Evolutionary conservation across 1,140 invertebrate genomes (phyloP), one percentile per base, ranked within the genome.

Genomic region (Ceratina calcarata): DNA sequence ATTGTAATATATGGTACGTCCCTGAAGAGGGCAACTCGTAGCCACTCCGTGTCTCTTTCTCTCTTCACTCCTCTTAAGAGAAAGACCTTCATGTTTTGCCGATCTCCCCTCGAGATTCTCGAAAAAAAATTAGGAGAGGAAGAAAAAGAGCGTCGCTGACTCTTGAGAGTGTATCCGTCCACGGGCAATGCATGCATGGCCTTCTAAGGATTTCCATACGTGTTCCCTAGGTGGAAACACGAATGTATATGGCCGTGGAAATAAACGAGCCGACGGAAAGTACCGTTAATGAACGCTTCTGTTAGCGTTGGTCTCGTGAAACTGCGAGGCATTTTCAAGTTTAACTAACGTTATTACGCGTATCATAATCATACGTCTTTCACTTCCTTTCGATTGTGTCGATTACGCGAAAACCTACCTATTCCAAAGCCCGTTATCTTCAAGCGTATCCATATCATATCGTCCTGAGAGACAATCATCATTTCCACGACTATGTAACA

Each of bases 51-150:
- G 12, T 7, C 32, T 45, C 64, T 32, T 24, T 58, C 57, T 58
- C 57, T 61, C 13, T 45, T 45, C 6, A 45, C 7, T 45, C 37
- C 37, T 45, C 37, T 45, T 45, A 32, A 64, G 61, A 83, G 82
- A 87, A 79, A 79, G 78, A 78, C 84, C 87, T 89, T 90, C 85
- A 86, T 90, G 91, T 90, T 91, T 89, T 88, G 89, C 85, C 88
- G 88, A 83, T 62, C 53, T 55, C 82, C 83, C 74, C 84, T 86
- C 81, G 82, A 78, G 78, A 81, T 80, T 71, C 67, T 75, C 72
- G 62, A 45, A 32, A 77, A 37, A n/a, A 55, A 69, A 32, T 3
- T 6, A 16, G 12, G 15, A 53, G 45, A 7, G 18, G 16, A 22
- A 7, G 13, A n/a, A n/a, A 53, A 74, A 79, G 64, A 66, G 66